Evolutionary conservation across 2,797 vertebrate genomes (phyloP), one percentile per base, ranked within the genome.

Genomic region (Cynodonichthys magdalenae): DNA sequence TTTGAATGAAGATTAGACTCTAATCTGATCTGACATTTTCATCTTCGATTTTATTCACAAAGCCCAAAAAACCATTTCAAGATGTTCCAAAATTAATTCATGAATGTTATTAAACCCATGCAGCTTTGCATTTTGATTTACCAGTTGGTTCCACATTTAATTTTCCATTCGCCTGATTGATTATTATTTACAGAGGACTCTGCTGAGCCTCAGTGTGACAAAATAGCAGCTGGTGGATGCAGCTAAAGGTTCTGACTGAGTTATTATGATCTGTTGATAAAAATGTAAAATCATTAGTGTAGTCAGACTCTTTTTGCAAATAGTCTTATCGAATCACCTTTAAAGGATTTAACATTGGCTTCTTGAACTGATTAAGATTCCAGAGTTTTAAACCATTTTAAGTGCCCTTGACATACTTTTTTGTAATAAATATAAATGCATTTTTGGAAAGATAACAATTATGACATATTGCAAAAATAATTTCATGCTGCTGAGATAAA

Each of bases 131-230:
- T 48, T 71, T 72, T 50, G 17, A 70, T 52, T 59, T 19, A 57
- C n/a, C 19, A 39, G 6, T 54, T 44, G 31, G 48, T 52, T 73
- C 12, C 3, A 7, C 34, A 11, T 60, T 63, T 67, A 68, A 4
- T 52, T 61, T 59, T 56, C 9, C 6, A 59, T 65, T 71, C 63
- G 36, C 56, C 44, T 46, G 41, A 41, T 34, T 59, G 54, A 69
- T 66, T 53, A 28, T 7, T 39, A 45, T 60, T 29, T 44, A 14
- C 48, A 48, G 53, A 61, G 47, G 50, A 56, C 53, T 66, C 27
- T 29, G 46, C 45, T 49, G 61, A 54, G 44, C 52, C 24, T 11
- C 5, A 17, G 36, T 27, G 36, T 56, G 34, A 67, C 63, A 29
- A 42, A 51, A 55, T 51, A 59, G 31, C 9, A 17, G 24, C 29